These are phyloP conservation scores for Galagoides demidoff DNA, from an alignment of 2,797 vertebrate species.

Conservation along the genomic window DNA sequence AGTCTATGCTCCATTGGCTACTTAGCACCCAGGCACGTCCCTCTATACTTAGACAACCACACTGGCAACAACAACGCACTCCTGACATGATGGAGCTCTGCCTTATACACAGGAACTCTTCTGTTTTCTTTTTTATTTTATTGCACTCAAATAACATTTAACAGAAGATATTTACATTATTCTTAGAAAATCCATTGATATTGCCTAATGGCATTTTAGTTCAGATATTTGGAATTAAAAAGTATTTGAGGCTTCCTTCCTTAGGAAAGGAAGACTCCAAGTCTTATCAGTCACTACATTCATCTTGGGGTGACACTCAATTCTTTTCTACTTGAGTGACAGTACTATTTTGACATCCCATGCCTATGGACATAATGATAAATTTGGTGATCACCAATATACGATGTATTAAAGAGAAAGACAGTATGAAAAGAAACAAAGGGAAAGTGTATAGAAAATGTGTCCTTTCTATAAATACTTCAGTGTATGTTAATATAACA, in stretches of 20 bases:
- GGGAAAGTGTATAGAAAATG: background rate
- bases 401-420: background rate
- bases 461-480: background rate
- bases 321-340: background rate
- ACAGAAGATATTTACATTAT: constrained; percentile 84
- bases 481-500: background rate
- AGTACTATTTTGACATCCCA: background rate
- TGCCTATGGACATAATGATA: background rate
- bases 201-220: constrained; percentile 83
- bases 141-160: constrained; percentile 86
- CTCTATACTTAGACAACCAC: background rate
- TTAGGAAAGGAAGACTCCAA: background rate
- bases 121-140: constrained; percentile 85
- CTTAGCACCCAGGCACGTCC: background rate
- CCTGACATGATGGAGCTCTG: background rate
- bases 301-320: background rate
- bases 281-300: background rate
- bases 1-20: background rate
- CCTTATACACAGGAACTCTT: background rate
- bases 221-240: constrained; percentile 84
- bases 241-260: constrained; percentile 72
- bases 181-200: constrained; percentile 82
- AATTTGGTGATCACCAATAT: background rate
- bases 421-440: background rate
- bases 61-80: background rate